Base-by-base conservation (phyloP, 2,113 vertebrate genomes). In the Chlorocebus sabaeus region DNA sequence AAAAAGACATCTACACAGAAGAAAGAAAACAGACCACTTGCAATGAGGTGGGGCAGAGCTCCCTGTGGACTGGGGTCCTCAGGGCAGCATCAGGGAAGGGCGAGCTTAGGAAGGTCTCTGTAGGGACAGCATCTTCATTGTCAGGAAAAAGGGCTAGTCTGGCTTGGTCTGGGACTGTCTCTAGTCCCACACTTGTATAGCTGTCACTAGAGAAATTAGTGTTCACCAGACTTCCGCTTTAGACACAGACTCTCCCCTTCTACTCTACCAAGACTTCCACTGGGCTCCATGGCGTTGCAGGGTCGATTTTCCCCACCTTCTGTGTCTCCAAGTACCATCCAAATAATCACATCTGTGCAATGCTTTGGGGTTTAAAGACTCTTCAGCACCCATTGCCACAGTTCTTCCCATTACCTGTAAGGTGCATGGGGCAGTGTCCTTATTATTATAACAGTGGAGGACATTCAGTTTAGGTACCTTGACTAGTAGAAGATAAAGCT, bases 201-300 rank as follows among this genome's bases (percentile, higher is more conserved):
- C 2, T 45, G 59, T 32, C 16, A 13, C 32, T 64, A 18, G 84
- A 82, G 35, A 50, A 55, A 25, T 48, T 25, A n/a, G 0, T 25
- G 68, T 82, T 52, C 52, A 14, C 18, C 27, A 3, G 2, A 8
- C 11, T 23, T 30, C 10, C 67, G 5, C 9, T 8, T 40, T 32
- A 80, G 55, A 14, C 2, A 0, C 0, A 8, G 9, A 30, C 4
- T 8, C 4, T 9, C 13, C 17, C 20, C 48, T 52, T 43, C 38
- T 30, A 3, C 8, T 22, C n/a, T 8, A 13, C 25, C 12, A 43
- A 72, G 67, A 38, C 22, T 89, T 20, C 18, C 6, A 2, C 20
- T 68, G 89, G 78, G 13, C 1, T 5, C 38, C 13, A 20, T 7
- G 14, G 32, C 35, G 0, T 22, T 32, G 23, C 22, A 10, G 40